A percentile compares a stretch with the other conserved stretches of the same genome.
These are phyloP conservation scores for Sitobion miscanthi DNA, from an alignment of 1,140 invertebrate species.

Conservation along the genomic window DNA sequence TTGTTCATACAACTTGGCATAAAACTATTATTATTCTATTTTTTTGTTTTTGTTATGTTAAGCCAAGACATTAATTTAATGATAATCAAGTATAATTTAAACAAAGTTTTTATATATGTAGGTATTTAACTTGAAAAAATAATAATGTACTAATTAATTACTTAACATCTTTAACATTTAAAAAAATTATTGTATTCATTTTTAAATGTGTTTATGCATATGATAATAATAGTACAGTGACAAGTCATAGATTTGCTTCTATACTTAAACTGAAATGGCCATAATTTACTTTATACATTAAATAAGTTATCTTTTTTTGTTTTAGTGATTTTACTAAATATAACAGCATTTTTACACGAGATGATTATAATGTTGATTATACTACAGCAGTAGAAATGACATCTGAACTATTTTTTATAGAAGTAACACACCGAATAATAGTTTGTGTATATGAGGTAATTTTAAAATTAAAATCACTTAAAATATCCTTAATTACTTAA, in stretches of 20 bases:
- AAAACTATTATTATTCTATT: too few species aligned
- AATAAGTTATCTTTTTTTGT: constrained; percentile 1
- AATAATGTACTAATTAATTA: too few species aligned
- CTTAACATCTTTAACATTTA: too few species aligned
- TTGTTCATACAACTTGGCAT: too few species aligned
- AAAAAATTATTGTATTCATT: too few species aligned
- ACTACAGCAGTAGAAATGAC: constrained; percentile 42
- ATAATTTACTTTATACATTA: neutral
- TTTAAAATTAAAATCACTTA: neutral
- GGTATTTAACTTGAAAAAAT: too few species aligned
- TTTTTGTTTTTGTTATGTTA: too few species aligned
- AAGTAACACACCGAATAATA: constrained; percentile 39
- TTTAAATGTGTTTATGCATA: too few species aligned
- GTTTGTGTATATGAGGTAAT: constrained; percentile 49
- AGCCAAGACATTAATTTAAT: too few species aligned
- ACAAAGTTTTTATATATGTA: too few species aligned
- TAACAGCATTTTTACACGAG: constrained; percentile 27
- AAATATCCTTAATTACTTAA: neutral
- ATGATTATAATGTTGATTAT: constrained; percentile 44
- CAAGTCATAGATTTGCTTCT: neutral
- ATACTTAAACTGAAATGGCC: neutral
- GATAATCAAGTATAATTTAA: too few species aligned
- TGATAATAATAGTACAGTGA: too few species aligned
- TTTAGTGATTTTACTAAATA: constrained; percentile 40
- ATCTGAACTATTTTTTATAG: constrained; percentile 42